Percentiles rank a stretch among this genome's conserved stretches.
Conservation (phyloP, 1,140 invertebrate genomes). For the Brachystomella parvula region DNA sequence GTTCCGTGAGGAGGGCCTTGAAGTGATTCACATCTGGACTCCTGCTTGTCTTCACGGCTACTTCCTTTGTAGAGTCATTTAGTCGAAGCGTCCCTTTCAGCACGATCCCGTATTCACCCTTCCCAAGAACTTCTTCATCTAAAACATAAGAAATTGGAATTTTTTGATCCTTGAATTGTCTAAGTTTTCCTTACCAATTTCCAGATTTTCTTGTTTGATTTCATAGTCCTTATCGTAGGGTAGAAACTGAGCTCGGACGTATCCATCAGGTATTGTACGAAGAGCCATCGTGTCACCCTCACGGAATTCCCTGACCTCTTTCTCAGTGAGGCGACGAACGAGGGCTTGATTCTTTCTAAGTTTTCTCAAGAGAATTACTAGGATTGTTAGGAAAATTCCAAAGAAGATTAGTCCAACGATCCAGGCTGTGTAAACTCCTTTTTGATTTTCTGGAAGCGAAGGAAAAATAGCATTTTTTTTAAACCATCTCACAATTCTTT, state of each 20-base stretch:
- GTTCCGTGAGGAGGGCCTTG: slow-evolving; percentile 56
- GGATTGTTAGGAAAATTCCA: not conserved
- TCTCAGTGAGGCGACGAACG: slow-evolving; percentile 14
- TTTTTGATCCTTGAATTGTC: not conserved
- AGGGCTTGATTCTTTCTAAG: slow-evolving; percentile 13
- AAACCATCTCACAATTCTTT: not conserved
- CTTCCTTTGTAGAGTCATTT: slow-evolving; percentile 5
- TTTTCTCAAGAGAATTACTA: slow-evolving; percentile 11
- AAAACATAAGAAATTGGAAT: not conserved
- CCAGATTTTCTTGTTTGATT: slow-evolving; percentile 21
- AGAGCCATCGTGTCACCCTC: slow-evolving; percentile 25
- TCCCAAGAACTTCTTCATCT: slow-evolving; percentile 20
- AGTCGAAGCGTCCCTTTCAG: slow-evolving; percentile 19
- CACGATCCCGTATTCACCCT: slow-evolving; percentile 27
- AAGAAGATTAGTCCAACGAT: not conserved
- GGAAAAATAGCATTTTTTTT: not conserved
- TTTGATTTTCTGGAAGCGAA: slow-evolving; percentile 1
- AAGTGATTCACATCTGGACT: slow-evolving; percentile 17
- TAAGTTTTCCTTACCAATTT: slow-evolving; percentile 22
- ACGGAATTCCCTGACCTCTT: slow-evolving; percentile 23
- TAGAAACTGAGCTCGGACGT: slow-evolving; percentile 21
- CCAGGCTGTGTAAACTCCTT: not conserved
- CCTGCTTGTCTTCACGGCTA: slow-evolving; percentile 25
- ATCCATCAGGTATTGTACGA: slow-evolving; percentile 21
- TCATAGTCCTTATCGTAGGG: slow-evolving; percentile 26